Conservation (phyloP, 64 coral and sea anemone genomes). For the Platygyra sinensis region DNA sequence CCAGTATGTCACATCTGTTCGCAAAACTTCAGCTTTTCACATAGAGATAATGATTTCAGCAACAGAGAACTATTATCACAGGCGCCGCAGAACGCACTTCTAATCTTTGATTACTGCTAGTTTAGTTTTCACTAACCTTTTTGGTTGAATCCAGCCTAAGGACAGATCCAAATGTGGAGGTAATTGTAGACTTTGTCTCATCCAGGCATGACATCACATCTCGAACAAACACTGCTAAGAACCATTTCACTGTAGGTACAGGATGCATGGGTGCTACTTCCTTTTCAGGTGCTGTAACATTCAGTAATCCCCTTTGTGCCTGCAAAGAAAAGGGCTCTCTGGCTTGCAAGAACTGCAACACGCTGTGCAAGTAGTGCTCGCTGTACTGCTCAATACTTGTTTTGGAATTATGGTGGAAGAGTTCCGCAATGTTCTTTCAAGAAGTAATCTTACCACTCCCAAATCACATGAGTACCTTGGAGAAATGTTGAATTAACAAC, state of each 20-base stretch:
- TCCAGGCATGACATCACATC: slow-evolving; percentile 59
- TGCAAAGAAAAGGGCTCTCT: slow-evolving; percentile 33
- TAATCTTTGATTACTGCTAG: too few relatives aligned
- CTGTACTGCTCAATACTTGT: slow-evolving; percentile 56
- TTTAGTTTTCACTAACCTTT: slow-evolving; percentile 21
- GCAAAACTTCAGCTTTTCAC: too few relatives aligned
- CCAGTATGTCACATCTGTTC: too few relatives aligned
- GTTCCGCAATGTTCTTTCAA: slow-evolving; percentile 32
- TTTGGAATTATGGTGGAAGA: slow-evolving; percentile 57
- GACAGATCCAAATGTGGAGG: slow-evolving; percentile 39
- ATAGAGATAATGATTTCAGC: too few relatives aligned
- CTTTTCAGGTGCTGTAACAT: not conserved
- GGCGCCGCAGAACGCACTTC: too few relatives aligned
- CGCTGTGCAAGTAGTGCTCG: slow-evolving; percentile 39
- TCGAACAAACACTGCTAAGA: slow-evolving; percentile 30
- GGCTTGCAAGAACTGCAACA: slow-evolving; percentile 27
- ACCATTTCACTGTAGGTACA: slow-evolving; percentile 49
- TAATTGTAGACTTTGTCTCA: slow-evolving; percentile 59
- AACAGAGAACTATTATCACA: too few relatives aligned
- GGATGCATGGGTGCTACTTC: slow-evolving; percentile 32
- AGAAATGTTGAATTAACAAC: too few relatives aligned
- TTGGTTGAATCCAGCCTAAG: slow-evolving; percentile 68
- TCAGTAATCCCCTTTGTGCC: not conserved
- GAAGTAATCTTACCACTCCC: slow-evolving; percentile 56
- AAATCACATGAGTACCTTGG: slow-evolving; percentile 64